A percentile compares a stretch with the other conserved stretches of the same genome.
Evolutionary conservation across 1,140 invertebrate genomes (phyloP).

Genomic region (Vollenhovia emeryi): DNA sequence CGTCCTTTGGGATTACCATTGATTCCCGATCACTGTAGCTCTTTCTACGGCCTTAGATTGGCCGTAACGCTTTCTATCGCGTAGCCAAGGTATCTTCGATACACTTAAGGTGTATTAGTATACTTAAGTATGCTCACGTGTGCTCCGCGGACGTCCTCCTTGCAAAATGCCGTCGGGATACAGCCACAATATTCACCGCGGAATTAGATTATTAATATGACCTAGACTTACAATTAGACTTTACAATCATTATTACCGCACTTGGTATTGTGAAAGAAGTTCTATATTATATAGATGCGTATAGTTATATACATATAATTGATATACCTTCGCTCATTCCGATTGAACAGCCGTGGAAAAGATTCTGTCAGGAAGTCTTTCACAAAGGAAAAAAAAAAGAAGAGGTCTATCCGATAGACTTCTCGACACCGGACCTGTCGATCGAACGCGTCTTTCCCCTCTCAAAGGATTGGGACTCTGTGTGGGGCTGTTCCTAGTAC

Average conservation of each 20-base stretch:
- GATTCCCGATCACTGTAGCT: neutral
- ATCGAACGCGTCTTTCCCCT: slow-evolving; percentile 24
- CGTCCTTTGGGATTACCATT: slow-evolving; percentile 69
- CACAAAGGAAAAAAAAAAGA: neutral
- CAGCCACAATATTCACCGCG: slow-evolving; percentile 2
- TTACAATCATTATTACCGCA: slow-evolving; percentile 27
- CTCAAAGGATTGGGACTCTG: slow-evolving; percentile 76
- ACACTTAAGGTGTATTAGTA: slow-evolving; percentile 22
- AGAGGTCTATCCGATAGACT: neutral
- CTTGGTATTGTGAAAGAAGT: slow-evolving; percentile 17
- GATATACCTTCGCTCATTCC: slow-evolving; percentile 19
- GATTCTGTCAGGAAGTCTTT: neutral
- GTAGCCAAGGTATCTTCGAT: slow-evolving; percentile 5
- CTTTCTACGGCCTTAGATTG: neutral
- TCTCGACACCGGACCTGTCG: slow-evolving; percentile 31
- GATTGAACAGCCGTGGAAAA: slow-evolving; percentile 24
- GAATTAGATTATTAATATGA: slow-evolving; percentile 38
- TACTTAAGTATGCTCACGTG: slow-evolving; percentile 4
- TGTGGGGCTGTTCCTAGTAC: slow-evolving; percentile 82
- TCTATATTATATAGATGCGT: neutral
- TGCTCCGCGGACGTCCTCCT: neutral
- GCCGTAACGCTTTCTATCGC: neutral
- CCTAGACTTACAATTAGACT: slow-evolving; percentile 43
- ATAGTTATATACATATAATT: slow-evolving; percentile 21
- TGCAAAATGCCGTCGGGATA: neutral